A percentile compares a stretch with the other conserved stretches of the same genome.
Conservation (phyloP, 2,888 invertebrate genomes). For the Aspidiotus rigidus region DNA sequence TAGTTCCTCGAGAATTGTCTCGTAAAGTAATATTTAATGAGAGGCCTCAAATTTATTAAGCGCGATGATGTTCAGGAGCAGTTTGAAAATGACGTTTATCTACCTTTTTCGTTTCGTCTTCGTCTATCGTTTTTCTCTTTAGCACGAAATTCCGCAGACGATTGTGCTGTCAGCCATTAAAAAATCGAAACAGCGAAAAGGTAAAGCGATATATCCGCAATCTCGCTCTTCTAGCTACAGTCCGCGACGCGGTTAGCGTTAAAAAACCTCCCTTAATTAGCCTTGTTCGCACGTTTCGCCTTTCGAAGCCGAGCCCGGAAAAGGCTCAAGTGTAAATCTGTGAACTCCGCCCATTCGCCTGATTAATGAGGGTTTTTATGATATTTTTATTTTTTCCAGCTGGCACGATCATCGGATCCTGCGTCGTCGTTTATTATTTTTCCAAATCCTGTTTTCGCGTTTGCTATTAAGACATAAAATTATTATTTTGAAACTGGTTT, state of each 20-base stretch:
- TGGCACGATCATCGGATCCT: neutral
- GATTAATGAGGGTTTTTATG: constrained; percentile 25
- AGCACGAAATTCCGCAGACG: neutral
- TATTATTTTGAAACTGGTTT: constrained; percentile 14
- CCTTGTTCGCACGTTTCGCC: constrained; percentile 23
- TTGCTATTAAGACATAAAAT: constrained; percentile 25
- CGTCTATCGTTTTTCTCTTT: too few species aligned
- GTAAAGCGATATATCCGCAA: neutral
- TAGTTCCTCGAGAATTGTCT: too few species aligned
- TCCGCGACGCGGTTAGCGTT: constrained; percentile 13
- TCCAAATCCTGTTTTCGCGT: constrained; percentile 11
- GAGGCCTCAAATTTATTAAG: too few species aligned
- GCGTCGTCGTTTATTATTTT: constrained; percentile 7
- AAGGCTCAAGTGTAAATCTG: constrained; percentile 30
- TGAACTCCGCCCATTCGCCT: constrained; percentile 31
- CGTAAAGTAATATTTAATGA: too few species aligned
- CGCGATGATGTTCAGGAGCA: too few species aligned
- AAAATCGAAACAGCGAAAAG: neutral
- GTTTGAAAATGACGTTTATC: too few species aligned
- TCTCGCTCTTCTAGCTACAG: neutral
- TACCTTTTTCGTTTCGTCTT: too few species aligned
- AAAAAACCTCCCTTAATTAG: constrained; percentile 32
- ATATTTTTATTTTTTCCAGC: constrained; percentile 3
- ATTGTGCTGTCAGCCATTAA: constrained; percentile 1
- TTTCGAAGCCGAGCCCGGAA: constrained; percentile 3